phyloP scores from a whole-genome alignment of 1,140 invertebrate genomes.

The Sweltsa coloradensis region DNA sequence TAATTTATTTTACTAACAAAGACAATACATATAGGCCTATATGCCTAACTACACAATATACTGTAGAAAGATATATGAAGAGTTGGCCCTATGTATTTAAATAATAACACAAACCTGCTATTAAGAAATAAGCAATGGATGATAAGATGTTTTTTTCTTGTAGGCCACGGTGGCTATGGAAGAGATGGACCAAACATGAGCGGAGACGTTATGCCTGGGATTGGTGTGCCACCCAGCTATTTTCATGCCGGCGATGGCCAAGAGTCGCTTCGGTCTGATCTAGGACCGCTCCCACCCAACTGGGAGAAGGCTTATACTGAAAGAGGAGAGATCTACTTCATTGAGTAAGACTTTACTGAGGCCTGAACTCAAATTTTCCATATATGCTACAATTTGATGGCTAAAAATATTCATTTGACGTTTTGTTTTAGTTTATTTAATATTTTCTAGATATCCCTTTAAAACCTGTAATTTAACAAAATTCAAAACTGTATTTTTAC shows the following conservation, averaged over 20 bases:
- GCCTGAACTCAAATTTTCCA: conserved; percentile 14
- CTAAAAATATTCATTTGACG: conserved; percentile 5
- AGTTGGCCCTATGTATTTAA: no score
- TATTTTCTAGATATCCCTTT: no score
- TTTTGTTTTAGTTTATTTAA: conserved; percentile 12
- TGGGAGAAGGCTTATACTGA: conserved; percentile 97
- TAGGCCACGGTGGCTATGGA: background rate
- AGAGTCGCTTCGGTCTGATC: conserved; percentile 35
- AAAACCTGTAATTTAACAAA: no score
- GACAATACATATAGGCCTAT: no score
- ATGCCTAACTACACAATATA: no score
- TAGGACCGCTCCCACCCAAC: conserved; percentile 85
- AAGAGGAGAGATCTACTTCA: conserved; percentile 93
- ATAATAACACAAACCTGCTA: no score
- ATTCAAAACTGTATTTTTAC: no score
- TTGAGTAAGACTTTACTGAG: conserved; percentile 64
- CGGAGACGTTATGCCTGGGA: background rate
- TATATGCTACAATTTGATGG: background rate
- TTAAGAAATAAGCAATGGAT: no score
- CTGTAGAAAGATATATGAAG: no score
- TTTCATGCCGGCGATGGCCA: conserved; percentile 18
- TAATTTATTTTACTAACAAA: no score
- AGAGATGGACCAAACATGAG: background rate
- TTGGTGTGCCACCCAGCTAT: conserved; percentile 19
- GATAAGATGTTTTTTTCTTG: background rate